Percentiles rank a stretch among this genome's conserved stretches.
These are phyloP conservation scores for Eulimnadia texana DNA, from an alignment of 1,140 invertebrate species.

Conservation along the genomic window DNA sequence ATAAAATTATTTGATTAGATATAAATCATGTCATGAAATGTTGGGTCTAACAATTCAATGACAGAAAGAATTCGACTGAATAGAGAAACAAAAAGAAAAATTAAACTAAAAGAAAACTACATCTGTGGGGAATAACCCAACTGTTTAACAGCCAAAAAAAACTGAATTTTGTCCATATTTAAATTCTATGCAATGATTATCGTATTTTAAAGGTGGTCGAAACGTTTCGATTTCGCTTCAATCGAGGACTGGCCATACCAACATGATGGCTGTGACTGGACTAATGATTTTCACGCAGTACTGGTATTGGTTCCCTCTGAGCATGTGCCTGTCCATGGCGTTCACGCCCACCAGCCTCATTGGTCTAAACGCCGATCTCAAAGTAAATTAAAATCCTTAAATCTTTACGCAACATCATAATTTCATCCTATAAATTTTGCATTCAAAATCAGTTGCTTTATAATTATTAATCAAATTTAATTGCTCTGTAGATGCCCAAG, in stretches of 20 bases:
- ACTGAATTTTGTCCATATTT: too few relatives aligned
- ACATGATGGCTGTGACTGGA: conserved; percentile 95
- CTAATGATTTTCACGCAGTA: conserved; percentile 96
- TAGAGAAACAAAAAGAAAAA: too few relatives aligned
- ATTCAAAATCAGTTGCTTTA: neutral
- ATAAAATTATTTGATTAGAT: too few relatives aligned
- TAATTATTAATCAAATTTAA: neutral
- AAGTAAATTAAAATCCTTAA: too few relatives aligned
- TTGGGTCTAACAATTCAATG: too few relatives aligned
- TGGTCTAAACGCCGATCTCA: conserved; percentile 83
- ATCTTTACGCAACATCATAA: neutral
- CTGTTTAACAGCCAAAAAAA: too few relatives aligned
- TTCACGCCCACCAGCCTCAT: conserved; percentile 95
- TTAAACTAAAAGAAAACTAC: too few relatives aligned
- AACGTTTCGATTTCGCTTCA: conserved; percentile 93
- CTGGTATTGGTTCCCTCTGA: conserved; percentile 99
- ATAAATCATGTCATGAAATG: too few relatives aligned
- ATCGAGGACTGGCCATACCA: conserved; percentile 92
- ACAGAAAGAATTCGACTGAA: too few relatives aligned
- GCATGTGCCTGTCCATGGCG: conserved; percentile 86
- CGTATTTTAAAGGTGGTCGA: conserved; percentile 60
- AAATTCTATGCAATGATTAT: neutral
- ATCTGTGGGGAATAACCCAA: too few relatives aligned
- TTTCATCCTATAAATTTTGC: neutral
- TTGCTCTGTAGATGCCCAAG: conserved; percentile 67